Percentiles rank a stretch among this genome's conserved stretches.
Conservation (phyloP, 2,888 invertebrate genomes). For the Isotomurus palustris region DNA sequence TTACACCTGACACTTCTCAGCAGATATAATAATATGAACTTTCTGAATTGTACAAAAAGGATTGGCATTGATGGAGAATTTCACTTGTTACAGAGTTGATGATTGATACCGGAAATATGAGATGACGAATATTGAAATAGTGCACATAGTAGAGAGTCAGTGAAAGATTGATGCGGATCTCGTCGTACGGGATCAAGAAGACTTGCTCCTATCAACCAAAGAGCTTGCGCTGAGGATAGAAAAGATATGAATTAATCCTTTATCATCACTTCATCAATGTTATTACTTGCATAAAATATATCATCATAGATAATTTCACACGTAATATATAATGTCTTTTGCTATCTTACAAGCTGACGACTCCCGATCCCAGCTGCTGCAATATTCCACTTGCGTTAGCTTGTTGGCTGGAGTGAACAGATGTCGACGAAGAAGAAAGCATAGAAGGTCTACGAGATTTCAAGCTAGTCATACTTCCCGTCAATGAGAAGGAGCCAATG, state of each 20-base stretch:
- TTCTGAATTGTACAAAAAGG: too few species aligned
- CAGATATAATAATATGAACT: too few species aligned
- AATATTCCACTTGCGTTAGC: constrained; percentile 61
- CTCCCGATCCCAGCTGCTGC: constrained; percentile 85
- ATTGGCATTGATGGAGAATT: too few species aligned
- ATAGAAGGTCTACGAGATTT: constrained; percentile 54
- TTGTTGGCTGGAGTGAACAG: constrained; percentile 50
- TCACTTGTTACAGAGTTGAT: not conserved
- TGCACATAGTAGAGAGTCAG: not conserved
- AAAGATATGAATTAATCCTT: not conserved
- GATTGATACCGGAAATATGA: too few species aligned
- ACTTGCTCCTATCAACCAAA: constrained; percentile 9
- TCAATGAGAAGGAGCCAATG: constrained; percentile 70
- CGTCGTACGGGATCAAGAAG: constrained; percentile 8
- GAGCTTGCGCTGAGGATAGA: constrained; percentile 5
- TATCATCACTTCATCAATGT: constrained; percentile 12
- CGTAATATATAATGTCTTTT: not conserved
- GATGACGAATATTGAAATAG: not conserved
- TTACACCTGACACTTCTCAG: too few species aligned
- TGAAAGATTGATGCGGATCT: constrained; percentile 1
- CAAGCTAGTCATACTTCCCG: constrained; percentile 72
- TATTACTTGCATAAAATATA: not conserved
- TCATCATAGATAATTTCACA: not conserved
- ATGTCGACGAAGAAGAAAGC: constrained; percentile 47
- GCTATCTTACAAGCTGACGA: constrained; percentile 66